Evolutionary conservation across 2,113 vertebrate species (phyloP).

Genomic region (Rana temporaria): DNA sequence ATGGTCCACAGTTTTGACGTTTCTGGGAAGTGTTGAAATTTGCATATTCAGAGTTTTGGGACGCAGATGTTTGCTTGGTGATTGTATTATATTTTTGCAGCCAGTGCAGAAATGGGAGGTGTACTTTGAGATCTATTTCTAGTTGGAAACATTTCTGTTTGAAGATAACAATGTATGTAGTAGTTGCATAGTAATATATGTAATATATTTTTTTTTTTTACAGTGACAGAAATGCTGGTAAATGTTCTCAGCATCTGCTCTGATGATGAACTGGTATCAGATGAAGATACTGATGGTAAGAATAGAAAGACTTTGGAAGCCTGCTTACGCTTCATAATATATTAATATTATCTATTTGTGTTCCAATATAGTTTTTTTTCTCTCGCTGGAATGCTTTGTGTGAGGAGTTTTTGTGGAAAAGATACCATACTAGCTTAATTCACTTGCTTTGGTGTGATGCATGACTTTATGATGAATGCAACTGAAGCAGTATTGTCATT

Average conservation of each 20-base stretch:
- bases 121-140: too few species aligned
- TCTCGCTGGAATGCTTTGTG: background rate
- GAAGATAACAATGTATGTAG: too few species aligned
- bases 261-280: slow-evolving; percentile 93
- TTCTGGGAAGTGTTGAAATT: too few species aligned
- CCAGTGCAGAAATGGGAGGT: too few species aligned
- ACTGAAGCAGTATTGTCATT: too few species aligned
- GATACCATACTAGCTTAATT: background rate
- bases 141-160: too few species aligned
- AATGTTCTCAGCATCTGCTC: slow-evolving; percentile 98
- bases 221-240: slow-evolving; percentile 98
- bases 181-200: too few species aligned
- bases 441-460: slow-evolving; percentile 15
- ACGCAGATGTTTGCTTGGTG: too few species aligned
- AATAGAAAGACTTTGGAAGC: slow-evolving; percentile 47
- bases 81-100: too few species aligned
- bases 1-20: too few species aligned
- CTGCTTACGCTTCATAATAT: slow-evolving; percentile 7
- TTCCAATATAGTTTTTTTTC: background rate
- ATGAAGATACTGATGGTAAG: slow-evolving; percentile 97
- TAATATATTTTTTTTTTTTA: slow-evolving; percentile 26
- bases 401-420: slow-evolving; percentile 2
- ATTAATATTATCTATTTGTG: background rate
- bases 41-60: too few species aligned
- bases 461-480: background rate